These are phyloP conservation scores for Rhincodon typus DNA, from an alignment of 2,797 vertebrate species.

Conservation along the genomic window DNA sequence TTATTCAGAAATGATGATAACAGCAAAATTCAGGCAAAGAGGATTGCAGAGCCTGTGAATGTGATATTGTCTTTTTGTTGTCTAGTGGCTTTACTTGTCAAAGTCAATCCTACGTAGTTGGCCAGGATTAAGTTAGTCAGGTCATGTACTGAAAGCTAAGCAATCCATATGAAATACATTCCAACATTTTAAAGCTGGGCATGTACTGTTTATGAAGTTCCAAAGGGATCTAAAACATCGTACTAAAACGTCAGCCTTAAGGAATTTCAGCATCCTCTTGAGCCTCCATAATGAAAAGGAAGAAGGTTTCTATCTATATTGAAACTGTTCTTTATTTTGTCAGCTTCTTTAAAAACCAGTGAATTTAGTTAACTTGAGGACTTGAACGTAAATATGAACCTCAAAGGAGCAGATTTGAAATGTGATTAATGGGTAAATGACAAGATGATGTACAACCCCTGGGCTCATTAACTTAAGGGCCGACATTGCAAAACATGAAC, in stretches of 20 bases:
- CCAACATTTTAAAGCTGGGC: conserved; percentile 43
- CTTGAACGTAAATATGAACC: conserved; percentile 3
- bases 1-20: conserved; percentile 41
- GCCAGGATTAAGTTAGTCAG: conserved; percentile 41
- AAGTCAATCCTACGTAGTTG: background rate
- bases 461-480: background rate
- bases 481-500: background rate
- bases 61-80: conserved; percentile 40
- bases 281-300: background rate
- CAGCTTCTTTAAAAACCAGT: background rate
- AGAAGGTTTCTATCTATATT: background rate
- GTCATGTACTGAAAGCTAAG: conserved; percentile 60
- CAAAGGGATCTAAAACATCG: conserved; percentile 58
- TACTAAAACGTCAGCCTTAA: conserved; percentile 55
- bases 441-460: background rate
- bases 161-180: conserved; percentile 63
- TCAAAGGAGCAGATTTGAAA: background rate
- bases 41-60: conserved; percentile 50
- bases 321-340: background rate
- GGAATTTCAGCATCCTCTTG: conserved; percentile 43
- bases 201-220: conserved; percentile 41
- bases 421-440: background rate
- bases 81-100: background rate
- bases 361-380: background rate
- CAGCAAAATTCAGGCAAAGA: conserved; percentile 43